Evolutionary conservation across 2,888 invertebrate species (phyloP), one percentile per base, ranked within the genome.

Genomic region (Sinodicranocentrus sp.): DNA sequence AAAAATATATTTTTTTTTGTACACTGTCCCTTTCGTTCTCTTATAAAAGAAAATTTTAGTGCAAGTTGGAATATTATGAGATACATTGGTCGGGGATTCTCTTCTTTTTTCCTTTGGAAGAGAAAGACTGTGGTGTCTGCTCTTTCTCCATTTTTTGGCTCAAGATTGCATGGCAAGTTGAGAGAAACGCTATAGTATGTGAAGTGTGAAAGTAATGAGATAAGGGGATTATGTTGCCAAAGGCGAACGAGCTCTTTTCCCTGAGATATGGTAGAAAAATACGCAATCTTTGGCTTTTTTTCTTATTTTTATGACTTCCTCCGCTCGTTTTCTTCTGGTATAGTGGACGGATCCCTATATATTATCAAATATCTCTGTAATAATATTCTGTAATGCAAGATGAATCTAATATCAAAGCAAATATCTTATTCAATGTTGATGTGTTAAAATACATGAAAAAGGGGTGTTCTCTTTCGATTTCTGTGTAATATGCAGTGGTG

Each of bases 151-250:
- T 79, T 79, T 79, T 72, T 72, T 78, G 65, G 71, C 84, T 84
- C 78, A 54, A 48, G 84, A 67, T 52, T 78, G 15, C 13, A 70
- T 71, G 43, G 59, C 44, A 75, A 63, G 33, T 54, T 68, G 67
- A 67, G 67, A 67, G n/a, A n/a, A n/a, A 26, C 28, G 57, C 44
- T 84, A 75, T 63, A 82, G 72, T 26, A 68, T 84, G 76, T 72
- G 82, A 85, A 84, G 77, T 80, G 84, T 85, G 82, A 84, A 85
- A 84, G 77, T 85, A 84, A 85, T 85, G 82, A 84, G 85, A 85
- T 85, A 84, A 84, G 82, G 82, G 82, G 82, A 82, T 82, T 82
- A 82, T 82, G 82, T 82, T 82, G 82, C 82, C 82, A 82, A 82
- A 76, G 82, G 82, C 82, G 61, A 82, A 76, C 63, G 82, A 71